Evolutionary conservation across 2,797 vertebrate genomes (phyloP), one percentile per base, ranked within the genome.

Genomic region (Apodemus agrarius): DNA sequence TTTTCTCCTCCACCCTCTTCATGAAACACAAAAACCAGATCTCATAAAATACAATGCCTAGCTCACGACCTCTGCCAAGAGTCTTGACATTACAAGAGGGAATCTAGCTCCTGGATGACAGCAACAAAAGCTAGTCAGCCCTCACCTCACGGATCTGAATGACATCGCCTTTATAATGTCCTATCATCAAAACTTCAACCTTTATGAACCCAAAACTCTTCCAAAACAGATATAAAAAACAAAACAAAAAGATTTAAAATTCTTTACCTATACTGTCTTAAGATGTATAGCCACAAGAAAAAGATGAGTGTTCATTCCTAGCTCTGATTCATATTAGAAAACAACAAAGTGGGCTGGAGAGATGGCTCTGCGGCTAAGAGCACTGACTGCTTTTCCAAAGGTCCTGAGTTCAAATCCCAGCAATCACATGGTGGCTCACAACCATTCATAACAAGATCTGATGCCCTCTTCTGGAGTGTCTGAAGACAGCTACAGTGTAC

Each of bases 311-410:
- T 80, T 29, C 34, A 87, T 54, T 87, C 89, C 49, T 78, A 59
- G 26, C 3, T 43, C 46, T 83, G 34, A 93, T 57, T 96, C 79
- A 93, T 34, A 92, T 89, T 29, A 79, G n/a, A 90, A 95, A 96
- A 54, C 78, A 95, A 95, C 49, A 52, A 52, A 52, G 49, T 52
- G 49, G 49, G 49, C 49, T 52, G 49, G 49, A 52, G 49, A 52
- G 49, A 52, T 11, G 49, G 49, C 49, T 52, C 49, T 10, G 49
- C 11, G 10, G 49, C 11, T 52, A 52, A 52, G 49, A 52, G 49
- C 49, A 52, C 49, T 52, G 49, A 52, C 49, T 52, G 49, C 49
- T 52, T 52, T 52, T 52, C 49, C 49, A 52, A 52, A 52, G 49
- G 49, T 52, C 49, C 49, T 52, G 49, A 52, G 49, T 52, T 52